Base-by-base conservation (phyloP, 2,797 vertebrate species). In the Spinibarbus caldwelli region DNA sequence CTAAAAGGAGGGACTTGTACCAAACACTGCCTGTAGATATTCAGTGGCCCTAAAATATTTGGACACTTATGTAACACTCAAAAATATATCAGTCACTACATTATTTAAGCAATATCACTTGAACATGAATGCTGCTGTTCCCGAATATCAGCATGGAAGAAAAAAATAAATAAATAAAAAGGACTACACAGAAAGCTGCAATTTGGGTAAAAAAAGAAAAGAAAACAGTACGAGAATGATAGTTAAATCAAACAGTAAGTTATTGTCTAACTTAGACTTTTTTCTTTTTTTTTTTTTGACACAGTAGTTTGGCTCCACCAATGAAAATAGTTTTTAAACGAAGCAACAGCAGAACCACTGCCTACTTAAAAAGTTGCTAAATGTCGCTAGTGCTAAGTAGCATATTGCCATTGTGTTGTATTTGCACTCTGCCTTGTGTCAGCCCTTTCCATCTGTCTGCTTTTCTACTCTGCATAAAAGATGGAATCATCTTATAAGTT, bases 61-160 rank as follows among this genome's bases (percentile, higher is more conserved):
- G 73, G 73, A 36, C 73, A 57, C 47, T 54, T 57, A 54, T 38
- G 73, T 38, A 57, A 38, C 75, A 57, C 49, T 57, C 49, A 54
- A 57, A 77, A 57, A 75, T 34, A 36, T 23, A 52, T 52, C 45
- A 52, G 72, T 34, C 19, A 10, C 29, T 11, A 9, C 2, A 12
- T 75, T 31, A 75, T 49, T 49, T 52, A 75, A 34, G 45, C 10
- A 75, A 11, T 73, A 19, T 75, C 5, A 23, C 45, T 34, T 49
- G 17, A 34, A 11, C 71, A 31, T 73, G 71, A 73, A 31, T 49
- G 15, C 45, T 34, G 45, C 9, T 21, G 26, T 49, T 47, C 29
- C 17, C 0, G 17, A 75, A 49, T 19, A 73, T 52, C 45, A 49
- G 8, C 45, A 49, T 11, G 19, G 4, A 72, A 21, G 1, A 2